These are phyloP conservation scores for Heliconius himera DNA, from an alignment of 1,140 invertebrate genomes.

Conservation along the genomic window DNA sequence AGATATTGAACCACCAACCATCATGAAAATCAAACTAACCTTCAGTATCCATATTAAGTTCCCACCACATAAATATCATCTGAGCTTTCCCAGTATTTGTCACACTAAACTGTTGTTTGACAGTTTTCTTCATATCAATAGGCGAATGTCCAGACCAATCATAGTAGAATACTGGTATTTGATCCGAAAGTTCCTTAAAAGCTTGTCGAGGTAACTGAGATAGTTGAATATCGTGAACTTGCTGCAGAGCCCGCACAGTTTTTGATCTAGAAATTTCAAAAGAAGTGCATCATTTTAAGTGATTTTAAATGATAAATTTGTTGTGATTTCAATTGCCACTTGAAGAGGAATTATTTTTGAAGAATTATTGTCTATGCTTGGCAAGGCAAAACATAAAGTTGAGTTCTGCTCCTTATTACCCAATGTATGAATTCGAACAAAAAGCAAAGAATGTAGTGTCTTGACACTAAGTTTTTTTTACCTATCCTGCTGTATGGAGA, in stretches of 20 bases:
- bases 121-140: constrained; percentile 82
- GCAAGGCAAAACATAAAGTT: no score
- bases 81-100: constrained; percentile 86
- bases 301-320: no score
- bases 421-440: no score
- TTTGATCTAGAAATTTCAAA: constrained; percentile 66
- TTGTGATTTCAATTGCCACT: no score
- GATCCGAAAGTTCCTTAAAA: constrained; percentile 87
- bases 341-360: no score
- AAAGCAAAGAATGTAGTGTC: no score
- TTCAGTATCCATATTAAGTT: constrained; percentile 93
- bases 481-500: no score
- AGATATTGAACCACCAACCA: no score
- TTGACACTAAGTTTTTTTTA: no score
- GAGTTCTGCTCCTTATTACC: no score
- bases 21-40: constrained; percentile 48
- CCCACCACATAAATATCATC: constrained; percentile 98
- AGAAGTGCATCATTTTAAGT: neutral
- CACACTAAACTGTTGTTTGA: constrained; percentile 78
- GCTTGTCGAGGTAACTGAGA: constrained; percentile 86
- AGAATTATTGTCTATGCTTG: no score
- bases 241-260: constrained; percentile 88
- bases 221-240: constrained; percentile 96
- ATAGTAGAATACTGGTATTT: constrained; percentile 90
- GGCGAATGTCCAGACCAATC: constrained; percentile 86